Evolutionary conservation across 2,888 invertebrate genomes (phyloP).

Genomic region (Harpagoxenus sublaevis): DNA sequence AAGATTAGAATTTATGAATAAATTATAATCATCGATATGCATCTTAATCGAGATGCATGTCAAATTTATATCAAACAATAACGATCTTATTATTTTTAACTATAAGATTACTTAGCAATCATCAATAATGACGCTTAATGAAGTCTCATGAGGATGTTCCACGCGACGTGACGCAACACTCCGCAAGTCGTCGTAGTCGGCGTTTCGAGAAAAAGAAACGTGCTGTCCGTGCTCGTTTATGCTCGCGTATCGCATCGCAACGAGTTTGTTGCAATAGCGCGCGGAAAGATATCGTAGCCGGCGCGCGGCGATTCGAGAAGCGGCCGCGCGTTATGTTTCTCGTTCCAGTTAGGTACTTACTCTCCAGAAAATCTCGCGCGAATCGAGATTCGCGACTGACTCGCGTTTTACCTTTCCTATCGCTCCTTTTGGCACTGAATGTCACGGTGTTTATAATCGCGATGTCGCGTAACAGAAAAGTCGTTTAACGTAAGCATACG

Average conservation of each 20-base stretch:
- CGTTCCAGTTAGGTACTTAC: constrained; percentile 17
- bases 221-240: constrained; percentile 19
- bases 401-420: no score
- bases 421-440: background rate
- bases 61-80: background rate
- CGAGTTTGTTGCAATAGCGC: constrained; percentile 37
- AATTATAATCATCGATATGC: background rate
- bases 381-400: background rate
- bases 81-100: background rate
- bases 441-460: background rate
- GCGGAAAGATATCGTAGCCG: constrained; percentile 17
- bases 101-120: constrained; percentile 10
- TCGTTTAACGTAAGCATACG: background rate
- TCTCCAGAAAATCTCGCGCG: constrained; percentile 19
- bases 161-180: constrained; percentile 9
- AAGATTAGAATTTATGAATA: background rate
- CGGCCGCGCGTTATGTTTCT: background rate
- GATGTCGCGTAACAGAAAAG: background rate
- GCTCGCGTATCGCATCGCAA: constrained; percentile 42
- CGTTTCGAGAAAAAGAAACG: constrained; percentile 22
- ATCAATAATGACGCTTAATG: background rate
- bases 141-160: background rate
- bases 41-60: background rate
- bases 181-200: background rate
- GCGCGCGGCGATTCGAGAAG: constrained; percentile 22